Conservation (phyloP, 2,113 vertebrate species). For the Ascaphus truei region DNA sequence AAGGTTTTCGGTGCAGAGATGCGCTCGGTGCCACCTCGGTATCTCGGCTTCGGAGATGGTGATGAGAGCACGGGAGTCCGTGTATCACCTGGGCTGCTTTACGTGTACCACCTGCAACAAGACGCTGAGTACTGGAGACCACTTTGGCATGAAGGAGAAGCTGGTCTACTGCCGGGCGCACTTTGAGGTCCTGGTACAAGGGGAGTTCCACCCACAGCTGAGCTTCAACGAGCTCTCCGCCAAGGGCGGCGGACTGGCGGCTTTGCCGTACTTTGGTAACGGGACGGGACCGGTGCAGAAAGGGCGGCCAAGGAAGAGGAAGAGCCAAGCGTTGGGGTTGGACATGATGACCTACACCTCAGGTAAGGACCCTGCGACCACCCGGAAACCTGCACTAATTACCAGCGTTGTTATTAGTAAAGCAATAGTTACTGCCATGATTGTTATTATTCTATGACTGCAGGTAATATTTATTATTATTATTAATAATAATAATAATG, state of each 20-base stretch:
- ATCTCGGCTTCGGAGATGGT: slow-evolving; percentile 98
- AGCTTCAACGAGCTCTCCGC: slow-evolving; percentile 95
- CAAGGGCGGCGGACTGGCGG: slow-evolving; percentile 80
- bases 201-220: slow-evolving; percentile 86
- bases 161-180: slow-evolving; percentile 95
- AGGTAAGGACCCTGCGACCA: slow-evolving; percentile 73
- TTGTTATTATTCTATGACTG: too few species aligned
- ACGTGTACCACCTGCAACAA: slow-evolving; percentile 97
- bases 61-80: slow-evolving; percentile 96
- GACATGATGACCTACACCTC: slow-evolving; percentile 91
- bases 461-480: too few species aligned
- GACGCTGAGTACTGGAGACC: slow-evolving; percentile 94
- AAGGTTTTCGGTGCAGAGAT: slow-evolving; percentile 99
- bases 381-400: neutral
- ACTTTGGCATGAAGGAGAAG: slow-evolving; percentile 98
- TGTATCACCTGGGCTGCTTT: slow-evolving; percentile 98
- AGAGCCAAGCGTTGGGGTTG: slow-evolving; percentile 92
- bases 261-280: slow-evolving; percentile 88
- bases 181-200: slow-evolving; percentile 93
- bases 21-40: slow-evolving; percentile 98
- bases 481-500: too few species aligned
- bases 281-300: slow-evolving; percentile 93
- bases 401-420: too few species aligned
- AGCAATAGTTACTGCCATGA: too few species aligned
- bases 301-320: slow-evolving; percentile 92